These are phyloP conservation scores for Ceratosolen fusciceps DNA, from an alignment of 1,140 invertebrate genomes.

Conservation along the genomic window DNA sequence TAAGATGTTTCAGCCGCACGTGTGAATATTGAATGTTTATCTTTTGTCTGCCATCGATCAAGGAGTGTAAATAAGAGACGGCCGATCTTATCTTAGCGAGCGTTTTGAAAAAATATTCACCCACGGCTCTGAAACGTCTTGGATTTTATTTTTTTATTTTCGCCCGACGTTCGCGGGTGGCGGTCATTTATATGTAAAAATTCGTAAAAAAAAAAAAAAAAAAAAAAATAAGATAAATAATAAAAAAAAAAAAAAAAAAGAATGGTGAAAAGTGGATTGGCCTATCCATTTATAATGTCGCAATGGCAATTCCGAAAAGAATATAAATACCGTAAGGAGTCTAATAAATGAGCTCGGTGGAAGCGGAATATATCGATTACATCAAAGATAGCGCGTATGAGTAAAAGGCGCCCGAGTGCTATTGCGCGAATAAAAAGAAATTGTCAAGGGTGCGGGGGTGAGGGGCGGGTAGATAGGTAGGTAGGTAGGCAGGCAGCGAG, in stretches of 20 bases:
- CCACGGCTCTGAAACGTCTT: neutral
- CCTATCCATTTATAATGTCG: constrained; percentile 1
- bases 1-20: constrained; percentile 24
- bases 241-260: neutral
- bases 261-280: neutral
- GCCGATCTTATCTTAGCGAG: neutral
- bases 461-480: neutral
- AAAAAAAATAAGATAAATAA: neutral
- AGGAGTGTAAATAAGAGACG: constrained; percentile 6
- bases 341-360: constrained; percentile 13
- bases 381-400: neutral
- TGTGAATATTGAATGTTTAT: constrained; percentile 5
- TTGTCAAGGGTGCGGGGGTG: constrained; percentile 1
- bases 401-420: neutral
- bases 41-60: constrained; percentile 12
- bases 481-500: too few relatives aligned
- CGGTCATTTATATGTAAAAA: neutral
- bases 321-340: constrained; percentile 9
- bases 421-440: constrained; percentile 12
- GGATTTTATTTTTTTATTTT: neutral
- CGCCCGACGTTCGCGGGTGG: neutral
- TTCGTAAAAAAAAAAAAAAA: too few relatives aligned
- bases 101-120: constrained; percentile 3
- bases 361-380: constrained; percentile 18
- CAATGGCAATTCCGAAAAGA: neutral